These are phyloP conservation scores for Leptatherina wallacei DNA, from an alignment of 2,797 vertebrate genomes.

Conservation along the genomic window DNA sequence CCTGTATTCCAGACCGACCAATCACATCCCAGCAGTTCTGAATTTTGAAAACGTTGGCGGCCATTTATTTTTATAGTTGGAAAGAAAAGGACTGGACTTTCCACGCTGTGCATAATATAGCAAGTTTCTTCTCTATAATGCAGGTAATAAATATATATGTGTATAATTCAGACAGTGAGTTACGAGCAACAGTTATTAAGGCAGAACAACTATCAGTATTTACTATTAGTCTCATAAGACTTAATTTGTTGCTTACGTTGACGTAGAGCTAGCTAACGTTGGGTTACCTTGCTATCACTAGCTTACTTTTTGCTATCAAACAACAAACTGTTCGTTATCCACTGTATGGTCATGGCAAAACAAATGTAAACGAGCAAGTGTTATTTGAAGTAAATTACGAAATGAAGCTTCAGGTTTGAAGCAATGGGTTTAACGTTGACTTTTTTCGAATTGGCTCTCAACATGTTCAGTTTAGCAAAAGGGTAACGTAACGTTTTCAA, in stretches of 20 bases:
- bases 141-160: slow-evolving; percentile 61
- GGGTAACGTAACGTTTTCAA: neutral
- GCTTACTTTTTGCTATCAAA: neutral
- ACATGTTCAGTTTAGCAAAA: neutral
- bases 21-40: slow-evolving; percentile 28
- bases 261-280: neutral
- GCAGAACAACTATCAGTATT: fast-evolving
- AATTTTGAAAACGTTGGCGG: slow-evolving; percentile 82
- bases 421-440: too few species aligned
- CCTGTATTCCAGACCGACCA: slow-evolving; percentile 34
- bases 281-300: slow-evolving; percentile 18
- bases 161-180: neutral
- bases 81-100: neutral
- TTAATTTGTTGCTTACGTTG: neutral
- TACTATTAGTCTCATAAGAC: too few species aligned
- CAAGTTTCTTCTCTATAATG: slow-evolving; percentile 43
- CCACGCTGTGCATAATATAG: neutral
- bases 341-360: fast-evolving
- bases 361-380: too few species aligned
- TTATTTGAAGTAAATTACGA: neutral
- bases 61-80: neutral
- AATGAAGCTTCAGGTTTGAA: neutral
- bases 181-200: neutral
- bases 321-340: neutral
- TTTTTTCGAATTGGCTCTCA: neutral